phyloP scores from a whole-genome alignment of 2,888 invertebrate species.

The Tholera decimalis region DNA sequence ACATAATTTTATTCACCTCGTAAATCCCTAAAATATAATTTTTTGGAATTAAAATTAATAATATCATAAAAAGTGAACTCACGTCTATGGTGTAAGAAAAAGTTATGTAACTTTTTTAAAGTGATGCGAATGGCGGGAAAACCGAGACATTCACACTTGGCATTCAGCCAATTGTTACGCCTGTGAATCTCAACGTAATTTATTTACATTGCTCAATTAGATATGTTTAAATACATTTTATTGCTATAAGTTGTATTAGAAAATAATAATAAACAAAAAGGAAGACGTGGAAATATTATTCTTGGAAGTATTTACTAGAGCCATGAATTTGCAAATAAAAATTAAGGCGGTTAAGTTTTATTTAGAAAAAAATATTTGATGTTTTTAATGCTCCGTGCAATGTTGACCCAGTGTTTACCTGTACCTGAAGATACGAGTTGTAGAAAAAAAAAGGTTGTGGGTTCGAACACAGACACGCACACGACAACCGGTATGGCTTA shows the following conservation, averaged over 20 bases:
- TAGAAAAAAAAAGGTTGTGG: too few species aligned
- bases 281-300: conserved; percentile 32
- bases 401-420: too few species aligned
- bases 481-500: too few species aligned
- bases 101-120: conserved; percentile 38
- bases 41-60: conserved; percentile 25
- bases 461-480: too few species aligned
- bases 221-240: conserved; percentile 56
- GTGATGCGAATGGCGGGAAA: conserved; percentile 37
- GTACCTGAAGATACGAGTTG: too few species aligned
- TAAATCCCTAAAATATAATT: conserved; percentile 17
- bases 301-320: conserved; percentile 19
- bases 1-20: conserved; percentile 4
- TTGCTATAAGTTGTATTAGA: conserved; percentile 44
- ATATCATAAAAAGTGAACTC: conserved; percentile 22
- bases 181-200: conserved; percentile 53
- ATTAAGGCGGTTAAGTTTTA: too few species aligned
- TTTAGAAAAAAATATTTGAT: too few species aligned
- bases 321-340: conserved; percentile 30
- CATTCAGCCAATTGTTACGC: conserved; percentile 44
- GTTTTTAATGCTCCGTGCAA: too few species aligned
- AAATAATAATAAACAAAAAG: conserved; percentile 54
- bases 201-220: conserved; percentile 60
- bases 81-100: conserved; percentile 23
- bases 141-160: conserved; percentile 48